A percentile compares a stretch with the other conserved stretches of the same genome.
Conservation (phyloP, 2,888 invertebrate genomes). For the Tanytarsus gracilentus region DNA sequence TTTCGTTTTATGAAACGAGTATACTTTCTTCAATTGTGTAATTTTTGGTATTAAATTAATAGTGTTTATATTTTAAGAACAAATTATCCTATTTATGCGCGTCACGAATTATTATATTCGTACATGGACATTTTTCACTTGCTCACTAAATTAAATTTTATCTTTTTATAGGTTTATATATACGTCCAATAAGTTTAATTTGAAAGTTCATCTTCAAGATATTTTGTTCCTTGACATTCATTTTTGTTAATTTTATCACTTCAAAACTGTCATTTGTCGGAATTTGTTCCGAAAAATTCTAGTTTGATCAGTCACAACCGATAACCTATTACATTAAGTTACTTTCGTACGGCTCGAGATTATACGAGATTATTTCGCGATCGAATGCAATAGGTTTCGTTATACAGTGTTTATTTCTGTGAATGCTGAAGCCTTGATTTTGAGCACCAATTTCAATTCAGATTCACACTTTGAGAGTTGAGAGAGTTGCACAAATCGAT, state of each 20-base stretch:
- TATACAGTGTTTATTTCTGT: background rate
- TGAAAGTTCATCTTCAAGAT: constrained; percentile 1
- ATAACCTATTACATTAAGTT: constrained; percentile 22
- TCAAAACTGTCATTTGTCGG: constrained; percentile 23
- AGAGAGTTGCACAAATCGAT: background rate
- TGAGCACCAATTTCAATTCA: constrained; percentile 44
- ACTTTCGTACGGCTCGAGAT: background rate
- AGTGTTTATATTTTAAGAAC: constrained; percentile 30
- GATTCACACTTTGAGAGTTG: background rate
- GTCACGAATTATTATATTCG: background rate
- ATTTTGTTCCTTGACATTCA: constrained; percentile 25
- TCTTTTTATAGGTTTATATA: background rate
- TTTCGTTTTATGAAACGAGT: constrained; percentile 1
- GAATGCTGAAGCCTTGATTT: constrained; percentile 36
- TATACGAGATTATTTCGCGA: background rate
- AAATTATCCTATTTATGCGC: constrained; percentile 31
- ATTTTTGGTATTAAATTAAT: background rate
- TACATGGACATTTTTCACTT: constrained; percentile 19
- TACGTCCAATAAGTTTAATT: constrained; percentile 10
- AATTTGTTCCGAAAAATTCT: constrained; percentile 20
- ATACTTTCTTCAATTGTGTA: background rate
- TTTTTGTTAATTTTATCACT: constrained; percentile 15
- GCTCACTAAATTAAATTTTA: background rate
- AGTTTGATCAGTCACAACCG: constrained; percentile 6
- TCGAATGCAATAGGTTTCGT: constrained; percentile 25